A percentile compares a stretch with the other conserved stretches of the same genome.
phyloP scores from a whole-genome alignment of 2,797 vertebrate genomes.

The Podarcis lilfordi region DNA sequence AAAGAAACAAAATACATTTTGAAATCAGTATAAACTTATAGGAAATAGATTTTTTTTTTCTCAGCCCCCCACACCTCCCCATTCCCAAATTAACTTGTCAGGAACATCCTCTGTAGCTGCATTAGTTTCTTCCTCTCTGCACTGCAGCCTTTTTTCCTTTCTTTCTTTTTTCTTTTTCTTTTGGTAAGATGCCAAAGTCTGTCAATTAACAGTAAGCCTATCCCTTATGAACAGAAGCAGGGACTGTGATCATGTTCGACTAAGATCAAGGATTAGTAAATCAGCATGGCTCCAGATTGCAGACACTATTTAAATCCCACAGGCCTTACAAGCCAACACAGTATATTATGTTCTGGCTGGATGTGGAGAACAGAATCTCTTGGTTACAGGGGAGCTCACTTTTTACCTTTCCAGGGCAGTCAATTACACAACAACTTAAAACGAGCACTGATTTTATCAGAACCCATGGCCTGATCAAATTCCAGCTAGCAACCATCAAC shows the following conservation, averaged over 20 bases:
- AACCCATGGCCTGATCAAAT: constrained; percentile 57
- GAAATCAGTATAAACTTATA: constrained; percentile 40
- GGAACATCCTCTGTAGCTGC: constrained; percentile 65
- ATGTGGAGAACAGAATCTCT: constrained; percentile 67
- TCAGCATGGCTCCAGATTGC: constrained; percentile 82
- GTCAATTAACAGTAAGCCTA: constrained; percentile 89
- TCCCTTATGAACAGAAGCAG: constrained; percentile 81
- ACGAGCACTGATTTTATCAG: constrained; percentile 69
- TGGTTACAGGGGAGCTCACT: constrained; percentile 65
- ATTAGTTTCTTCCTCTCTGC: constrained; percentile 68
- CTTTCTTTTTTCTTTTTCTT: neutral
- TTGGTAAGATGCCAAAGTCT: constrained; percentile 81
- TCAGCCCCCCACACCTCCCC: neutral
- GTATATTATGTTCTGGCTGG: constrained; percentile 71
- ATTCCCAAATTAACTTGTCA: constrained; percentile 57
- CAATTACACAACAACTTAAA: constrained; percentile 72
- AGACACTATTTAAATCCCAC: constrained; percentile 81
- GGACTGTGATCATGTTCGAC: constrained; percentile 84
- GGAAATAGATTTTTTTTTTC: constrained; percentile 35
- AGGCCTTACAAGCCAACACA: constrained; percentile 79
- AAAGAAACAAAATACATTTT: constrained; percentile 52
- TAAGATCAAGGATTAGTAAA: constrained; percentile 83
- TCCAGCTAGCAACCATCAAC: constrained; percentile 50
- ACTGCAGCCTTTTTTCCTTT: constrained; percentile 58
- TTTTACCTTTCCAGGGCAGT: constrained; percentile 67